phyloP scores from a whole-genome alignment of 2,113 vertebrate genomes.

The Pungitius pungitius region DNA sequence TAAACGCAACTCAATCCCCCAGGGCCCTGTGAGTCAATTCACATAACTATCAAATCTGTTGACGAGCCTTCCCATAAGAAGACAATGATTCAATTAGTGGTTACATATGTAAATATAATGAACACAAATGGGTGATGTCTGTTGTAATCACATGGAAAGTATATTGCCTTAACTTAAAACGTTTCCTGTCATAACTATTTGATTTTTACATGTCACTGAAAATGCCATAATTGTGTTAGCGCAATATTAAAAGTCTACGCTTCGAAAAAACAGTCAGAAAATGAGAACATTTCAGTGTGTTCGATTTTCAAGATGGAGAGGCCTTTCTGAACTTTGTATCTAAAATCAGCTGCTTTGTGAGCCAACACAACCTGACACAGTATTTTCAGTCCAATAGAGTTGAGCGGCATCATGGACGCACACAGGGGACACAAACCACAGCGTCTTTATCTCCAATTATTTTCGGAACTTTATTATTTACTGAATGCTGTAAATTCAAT shows the following conservation, averaged over 20 bases:
- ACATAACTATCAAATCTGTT: conserved; percentile 42
- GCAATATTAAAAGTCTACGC: no score
- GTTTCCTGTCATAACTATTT: background rate
- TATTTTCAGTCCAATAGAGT: conserved; percentile 6
- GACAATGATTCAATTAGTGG: conserved; percentile 27
- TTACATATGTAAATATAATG: conserved; percentile 44
- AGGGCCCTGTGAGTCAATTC: conserved; percentile 31
- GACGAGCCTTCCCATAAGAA: conserved; percentile 23
- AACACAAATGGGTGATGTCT: conserved; percentile 26
- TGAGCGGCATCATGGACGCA: background rate
- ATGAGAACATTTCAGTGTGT: background rate
- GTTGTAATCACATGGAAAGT: conserved; percentile 30
- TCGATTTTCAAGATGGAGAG: no score
- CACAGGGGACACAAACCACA: background rate
- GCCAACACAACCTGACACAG: background rate
- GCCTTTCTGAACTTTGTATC: conserved; percentile 13
- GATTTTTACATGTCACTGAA: no score
- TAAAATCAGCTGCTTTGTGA: conserved; percentile 20
- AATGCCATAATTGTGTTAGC: no score
- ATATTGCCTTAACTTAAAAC: conserved; percentile 4
- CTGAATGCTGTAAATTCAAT: background rate
- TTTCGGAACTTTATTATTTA: background rate
- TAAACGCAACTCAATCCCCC: background rate
- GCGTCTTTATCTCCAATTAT: background rate
- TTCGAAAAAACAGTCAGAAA: conserved; percentile 1